Percentiles rank a stretch among this genome's conserved stretches.
Evolutionary conservation across 2,113 vertebrate genomes (phyloP).

Genomic region (Brachyhypopomus occidentalis): DNA sequence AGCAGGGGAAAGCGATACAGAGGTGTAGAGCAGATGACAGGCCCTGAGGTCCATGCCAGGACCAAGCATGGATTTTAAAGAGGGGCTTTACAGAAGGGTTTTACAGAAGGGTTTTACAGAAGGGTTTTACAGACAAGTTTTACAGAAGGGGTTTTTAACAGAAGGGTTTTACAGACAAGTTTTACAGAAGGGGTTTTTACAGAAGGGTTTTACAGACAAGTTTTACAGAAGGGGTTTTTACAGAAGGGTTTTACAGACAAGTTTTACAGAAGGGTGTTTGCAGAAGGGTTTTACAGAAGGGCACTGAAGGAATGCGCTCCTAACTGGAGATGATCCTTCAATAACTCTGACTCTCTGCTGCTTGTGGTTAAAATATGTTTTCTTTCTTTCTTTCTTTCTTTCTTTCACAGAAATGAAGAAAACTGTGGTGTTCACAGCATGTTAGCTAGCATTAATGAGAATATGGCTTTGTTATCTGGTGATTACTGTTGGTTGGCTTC

Average conservation of each 20-base stretch:
- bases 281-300: not conserved
- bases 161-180: not conserved
- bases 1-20: constrained; percentile 33
- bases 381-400: not conserved
- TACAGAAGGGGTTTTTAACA: not conserved
- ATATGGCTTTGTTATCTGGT: not conserved
- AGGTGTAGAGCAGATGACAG: constrained; percentile 2
- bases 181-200: not conserved
- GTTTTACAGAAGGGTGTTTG: not conserved
- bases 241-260: not conserved
- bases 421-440: not conserved
- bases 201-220: not conserved
- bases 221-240: not conserved
- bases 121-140: too few relatives aligned
- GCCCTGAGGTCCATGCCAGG: not conserved
- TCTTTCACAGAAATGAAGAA: not conserved
- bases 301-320: not conserved
- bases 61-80: not conserved
- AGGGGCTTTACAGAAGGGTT: not conserved
- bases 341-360: not conserved
- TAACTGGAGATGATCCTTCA: not conserved
- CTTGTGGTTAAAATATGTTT: not conserved
- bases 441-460: not conserved
- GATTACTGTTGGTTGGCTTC: not conserved
- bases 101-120: not conserved